Percentiles rank a stretch among this genome's conserved stretches.
Conservation (phyloP, 2,888 invertebrate species). For the Autographa pulchrina region DNA sequence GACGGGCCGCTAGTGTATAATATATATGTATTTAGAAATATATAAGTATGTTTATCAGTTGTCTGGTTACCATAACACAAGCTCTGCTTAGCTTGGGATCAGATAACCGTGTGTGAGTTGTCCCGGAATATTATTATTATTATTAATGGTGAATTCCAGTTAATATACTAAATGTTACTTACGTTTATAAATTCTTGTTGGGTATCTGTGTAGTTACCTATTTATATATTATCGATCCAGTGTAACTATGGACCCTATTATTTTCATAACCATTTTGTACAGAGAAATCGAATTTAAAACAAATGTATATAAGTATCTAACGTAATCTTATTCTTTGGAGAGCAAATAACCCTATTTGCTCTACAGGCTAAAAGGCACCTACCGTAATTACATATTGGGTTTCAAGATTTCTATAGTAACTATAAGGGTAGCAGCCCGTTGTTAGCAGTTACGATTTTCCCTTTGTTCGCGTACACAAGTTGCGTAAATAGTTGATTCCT, state of each 20-base stretch:
- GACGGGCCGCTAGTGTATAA: too few species aligned
- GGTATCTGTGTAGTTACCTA: not conserved
- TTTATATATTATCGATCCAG: not conserved
- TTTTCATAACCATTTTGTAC: not conserved
- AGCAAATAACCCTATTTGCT: conserved; percentile 6
- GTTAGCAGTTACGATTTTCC: conserved; percentile 20
- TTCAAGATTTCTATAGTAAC: conserved; percentile 22
- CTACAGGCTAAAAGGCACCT: conserved; percentile 11
- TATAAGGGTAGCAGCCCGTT: conserved; percentile 18
- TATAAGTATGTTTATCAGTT: too few species aligned
- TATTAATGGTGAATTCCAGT: too few species aligned
- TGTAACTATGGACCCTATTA: not conserved
- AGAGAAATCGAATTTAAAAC: not conserved
- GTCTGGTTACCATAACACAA: too few species aligned
- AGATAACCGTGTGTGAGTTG: too few species aligned
- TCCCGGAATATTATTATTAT: too few species aligned
- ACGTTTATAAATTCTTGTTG: not conserved
- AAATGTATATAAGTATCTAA: not conserved
- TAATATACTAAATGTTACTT: too few species aligned
- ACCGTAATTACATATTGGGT: conserved; percentile 19
- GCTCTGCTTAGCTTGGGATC: too few species aligned
- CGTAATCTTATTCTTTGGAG: conserved; percentile 2
- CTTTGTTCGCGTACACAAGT: conserved; percentile 27
- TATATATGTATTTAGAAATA: too few species aligned
- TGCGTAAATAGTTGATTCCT: conserved; percentile 27